Base-by-base conservation (phyloP, 2,113 vertebrate genomes). In the Marmota flaviventris region DNA sequence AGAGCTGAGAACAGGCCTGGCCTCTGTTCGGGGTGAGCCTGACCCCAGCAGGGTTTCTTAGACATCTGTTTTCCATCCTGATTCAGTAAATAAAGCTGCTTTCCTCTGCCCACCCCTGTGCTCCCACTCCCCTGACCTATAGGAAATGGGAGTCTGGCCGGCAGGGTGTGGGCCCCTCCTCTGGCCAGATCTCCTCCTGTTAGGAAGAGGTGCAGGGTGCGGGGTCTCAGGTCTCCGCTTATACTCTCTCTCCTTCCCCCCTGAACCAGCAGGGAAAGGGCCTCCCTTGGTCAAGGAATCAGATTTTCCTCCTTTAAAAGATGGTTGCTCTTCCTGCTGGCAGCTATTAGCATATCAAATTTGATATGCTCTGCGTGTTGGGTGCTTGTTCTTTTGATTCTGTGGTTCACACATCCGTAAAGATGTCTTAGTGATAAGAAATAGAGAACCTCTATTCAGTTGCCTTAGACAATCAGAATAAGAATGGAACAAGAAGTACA, bases 41-140 rank as follows among this genome's bases (percentile, higher is more conserved):
- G 69, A 76, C 65, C 94, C 94, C 95, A 72, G 95, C 11, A 0
- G 94, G 95, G 85, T 67, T 67, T 51, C 81, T 58, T 25, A 14
- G 56, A 95, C 96, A 97, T 95, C 95, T 97, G 95, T 81, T 97
- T 96, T 95, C 81, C 91, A 94, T 95, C 93, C 56, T 45, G 92
- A 92, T 34, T 94, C 92, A 90, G 97, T 97, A 93, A 96, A 96
- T 96, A 96, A 95, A 96, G 87, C 84, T 22, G 34, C 90, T 95
- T 86, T 95, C 86, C 97, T 92, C 48, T 79, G 56, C 14, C 48
- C 25, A 24, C 72, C 77, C 84, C 84, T 34, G 37, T 25, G 16
- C 51, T 70, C 73, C 77, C 29, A 17, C 72, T 84, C 72, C 42
- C 69, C 86, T 87, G 92, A 90, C 88, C 77, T 22, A 81, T 91